Evolutionary conservation across 2,888 invertebrate species (phyloP), one percentile per base, ranked within the genome.

Genomic region (Sthenelais limicola): DNA sequence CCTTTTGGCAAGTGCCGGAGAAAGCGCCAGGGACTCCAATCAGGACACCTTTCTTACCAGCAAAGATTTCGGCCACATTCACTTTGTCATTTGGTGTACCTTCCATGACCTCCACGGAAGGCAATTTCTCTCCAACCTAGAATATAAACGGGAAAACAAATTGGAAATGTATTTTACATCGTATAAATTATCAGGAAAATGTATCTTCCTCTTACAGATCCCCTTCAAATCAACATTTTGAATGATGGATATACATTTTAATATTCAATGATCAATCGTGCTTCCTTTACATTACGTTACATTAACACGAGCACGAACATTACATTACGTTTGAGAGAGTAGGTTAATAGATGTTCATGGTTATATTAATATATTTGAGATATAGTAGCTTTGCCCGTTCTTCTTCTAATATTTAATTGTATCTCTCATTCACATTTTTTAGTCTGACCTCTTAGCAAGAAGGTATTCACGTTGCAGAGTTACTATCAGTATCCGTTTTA

Each of bases 21-120:
- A 96, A 97, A 2, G 97, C 97, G 7, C 97, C 97, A 21, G 97
- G 97, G 12, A 97, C 96, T 28, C 93, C 97, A 86, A 97, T 95
- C 72, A 97, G 87, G 12, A 97, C 90, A 0, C 95, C 91, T 85
- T 94, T 96, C 84, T 95, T 96, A 24, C 93, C 93, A 47, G 91
- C 88, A 69, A 92, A 91, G 72, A 93, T 86, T 21, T 94, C 91
- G 1, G 90, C 89, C 49, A 93, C 89, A 87, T 94, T 94, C 4
- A 97, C 93, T 89, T 95, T 95, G 80, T 93, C 94, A 0, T 93
- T 93, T 7, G 97, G 96, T 5, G 92, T 92, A 85, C 94, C 93
- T 88, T 97, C 96, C 81, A 90, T 95, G 54, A 97, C 89, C 85
- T 94, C 94, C 48, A 92, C 91, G 38, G 72, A 71, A 0, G 97